phyloP scores from a whole-genome alignment of 2,888 invertebrate species.

The Aleiodes alternator region DNA sequence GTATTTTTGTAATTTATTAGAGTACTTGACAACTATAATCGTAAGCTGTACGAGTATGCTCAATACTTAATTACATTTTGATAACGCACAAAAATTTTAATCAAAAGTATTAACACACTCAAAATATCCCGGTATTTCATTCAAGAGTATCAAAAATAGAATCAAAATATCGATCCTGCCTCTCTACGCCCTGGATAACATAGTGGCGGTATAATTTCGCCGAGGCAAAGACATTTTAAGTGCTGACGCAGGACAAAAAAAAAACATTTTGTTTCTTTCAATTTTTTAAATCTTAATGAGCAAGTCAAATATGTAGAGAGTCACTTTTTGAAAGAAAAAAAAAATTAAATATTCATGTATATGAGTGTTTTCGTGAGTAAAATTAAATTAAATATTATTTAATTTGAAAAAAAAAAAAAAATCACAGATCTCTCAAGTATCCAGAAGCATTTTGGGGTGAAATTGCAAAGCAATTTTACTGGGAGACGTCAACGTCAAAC shows the following conservation, averaged over 20 bases:
- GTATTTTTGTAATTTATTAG: no score
- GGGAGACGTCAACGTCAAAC: slow-evolving; percentile 87
- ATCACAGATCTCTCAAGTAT: slow-evolving; percentile 84
- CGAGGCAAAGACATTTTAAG: slow-evolving; percentile 31
- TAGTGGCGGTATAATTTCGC: not conserved
- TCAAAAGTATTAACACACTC: not conserved
- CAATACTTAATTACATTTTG: not conserved
- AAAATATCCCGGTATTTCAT: slow-evolving; percentile 33
- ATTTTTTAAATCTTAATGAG: slow-evolving; percentile 6
- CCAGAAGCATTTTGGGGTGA: slow-evolving; percentile 96
- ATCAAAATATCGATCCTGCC: slow-evolving; percentile 61
- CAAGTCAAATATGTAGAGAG: not conserved
- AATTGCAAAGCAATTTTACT: slow-evolving; percentile 94
- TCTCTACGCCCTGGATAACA: slow-evolving; percentile 7
- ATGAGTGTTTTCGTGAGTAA: not conserved
- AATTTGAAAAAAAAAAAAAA: no score
- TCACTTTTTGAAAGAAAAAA: not conserved
- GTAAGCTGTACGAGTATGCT: no score
- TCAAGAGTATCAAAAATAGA: slow-evolving; percentile 60
- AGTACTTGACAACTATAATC: no score
- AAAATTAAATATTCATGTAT: not conserved
- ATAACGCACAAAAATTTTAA: not conserved
- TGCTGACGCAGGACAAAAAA: slow-evolving; percentile 14
- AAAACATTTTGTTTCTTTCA: slow-evolving; percentile 15
- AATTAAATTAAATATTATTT: not conserved